Evolutionary conservation across 1,140 invertebrate species (phyloP).

Genomic region (Potamilus streckersoni): DNA sequence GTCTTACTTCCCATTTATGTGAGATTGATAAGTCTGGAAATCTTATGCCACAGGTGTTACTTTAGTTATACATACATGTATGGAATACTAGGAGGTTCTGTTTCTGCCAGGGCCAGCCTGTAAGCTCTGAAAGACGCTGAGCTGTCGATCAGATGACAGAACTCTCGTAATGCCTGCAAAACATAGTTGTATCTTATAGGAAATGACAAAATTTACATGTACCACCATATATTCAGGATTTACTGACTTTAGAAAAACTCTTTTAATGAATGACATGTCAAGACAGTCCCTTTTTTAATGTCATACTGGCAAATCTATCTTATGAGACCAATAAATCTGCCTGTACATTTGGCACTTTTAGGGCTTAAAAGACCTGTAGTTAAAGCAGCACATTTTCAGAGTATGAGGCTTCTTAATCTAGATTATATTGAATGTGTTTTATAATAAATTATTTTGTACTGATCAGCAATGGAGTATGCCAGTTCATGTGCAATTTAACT

Average conservation of each 20-base stretch:
- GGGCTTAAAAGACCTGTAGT: background rate
- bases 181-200: background rate
- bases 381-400: background rate
- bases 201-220: background rate
- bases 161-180: conserved; percentile 81
- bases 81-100: conserved; percentile 96
- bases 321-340: too few relatives aligned
- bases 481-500: too few relatives aligned
- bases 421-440: too few relatives aligned
- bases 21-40: too few relatives aligned
- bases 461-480: too few relatives aligned
- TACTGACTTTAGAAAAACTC: background rate
- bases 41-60: too few relatives aligned
- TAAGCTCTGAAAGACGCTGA: conserved; percentile 96
- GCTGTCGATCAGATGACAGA: conserved; percentile 95
- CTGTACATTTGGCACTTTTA: too few relatives aligned
- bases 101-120: conserved; percentile 91
- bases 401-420: too few relatives aligned
- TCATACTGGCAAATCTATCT: too few relatives aligned
- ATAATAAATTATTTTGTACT: too few relatives aligned
- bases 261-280: background rate
- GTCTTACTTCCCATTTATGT: too few relatives aligned
- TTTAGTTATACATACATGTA: conserved; percentile 86
- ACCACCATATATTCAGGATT: background rate
- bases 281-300: background rate